Evolutionary conservation across 2,113 vertebrate genomes (phyloP).

Genomic region (Pedetes capensis): DNA sequence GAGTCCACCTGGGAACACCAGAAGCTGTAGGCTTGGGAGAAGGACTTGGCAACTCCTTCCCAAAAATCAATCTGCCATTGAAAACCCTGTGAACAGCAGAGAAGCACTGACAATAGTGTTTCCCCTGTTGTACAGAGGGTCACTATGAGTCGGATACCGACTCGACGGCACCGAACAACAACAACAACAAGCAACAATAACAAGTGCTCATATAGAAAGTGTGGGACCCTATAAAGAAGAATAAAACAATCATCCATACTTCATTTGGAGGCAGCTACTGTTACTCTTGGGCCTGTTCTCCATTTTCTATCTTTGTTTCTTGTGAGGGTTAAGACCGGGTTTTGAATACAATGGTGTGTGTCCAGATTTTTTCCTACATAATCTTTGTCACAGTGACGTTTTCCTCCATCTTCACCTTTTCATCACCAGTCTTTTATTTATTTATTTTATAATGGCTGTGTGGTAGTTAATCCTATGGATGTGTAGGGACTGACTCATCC

Average conservation of each 20-base stretch:
- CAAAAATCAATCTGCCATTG: too few relatives aligned
- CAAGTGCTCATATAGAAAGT: background rate
- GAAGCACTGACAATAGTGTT: too few relatives aligned
- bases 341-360: fast-evolving
- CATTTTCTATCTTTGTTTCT: too few relatives aligned
- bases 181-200: too few relatives aligned
- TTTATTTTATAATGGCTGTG: fast-evolving
- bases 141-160: too few relatives aligned
- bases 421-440: background rate
- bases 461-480: background rate
- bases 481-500: background rate
- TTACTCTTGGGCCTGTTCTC: too few relatives aligned
- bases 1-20: too few relatives aligned
- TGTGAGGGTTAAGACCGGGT: background rate
- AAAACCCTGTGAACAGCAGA: too few relatives aligned
- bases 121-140: too few relatives aligned
- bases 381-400: background rate
- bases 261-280: fast-evolving
- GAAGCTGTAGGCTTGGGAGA: too few relatives aligned
- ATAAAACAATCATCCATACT: fast-evolving
- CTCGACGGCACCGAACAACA: too few relatives aligned
- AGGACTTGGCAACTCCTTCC: too few relatives aligned
- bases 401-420: background rate
- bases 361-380: background rate
- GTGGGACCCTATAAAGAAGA: background rate